phyloP scores from a whole-genome alignment of 1,140 invertebrate genomes.

The Sarcophaga bullata region DNA sequence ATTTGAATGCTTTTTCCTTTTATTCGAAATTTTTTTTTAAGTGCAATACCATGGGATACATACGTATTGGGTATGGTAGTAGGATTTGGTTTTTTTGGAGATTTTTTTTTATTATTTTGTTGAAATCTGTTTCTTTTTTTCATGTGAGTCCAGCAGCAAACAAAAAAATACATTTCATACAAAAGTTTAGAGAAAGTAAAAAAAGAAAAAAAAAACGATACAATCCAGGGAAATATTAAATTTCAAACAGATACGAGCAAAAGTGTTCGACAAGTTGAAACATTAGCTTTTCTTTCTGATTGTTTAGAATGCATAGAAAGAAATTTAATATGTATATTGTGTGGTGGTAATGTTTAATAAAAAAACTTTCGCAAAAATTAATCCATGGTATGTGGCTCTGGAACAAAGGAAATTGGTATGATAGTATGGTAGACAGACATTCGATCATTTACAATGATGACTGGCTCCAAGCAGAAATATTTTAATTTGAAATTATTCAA shows the following conservation, averaged over 20 bases:
- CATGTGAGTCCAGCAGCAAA: background rate
- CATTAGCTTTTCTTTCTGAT: background rate
- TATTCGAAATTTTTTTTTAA: background rate
- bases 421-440: too few species aligned
- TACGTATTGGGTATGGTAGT: background rate
- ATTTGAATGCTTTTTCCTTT: background rate
- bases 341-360: too few species aligned
- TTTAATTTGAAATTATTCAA: too few species aligned
- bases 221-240: background rate
- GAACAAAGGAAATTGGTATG: too few species aligned
- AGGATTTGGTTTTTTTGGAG: background rate
- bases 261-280: background rate
- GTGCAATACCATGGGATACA: background rate
- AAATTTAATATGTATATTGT: too few species aligned
- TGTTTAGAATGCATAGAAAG: too few species aligned
- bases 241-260: background rate
- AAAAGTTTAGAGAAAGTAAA: background rate
- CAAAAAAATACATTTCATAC: background rate
- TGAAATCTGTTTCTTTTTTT: background rate
- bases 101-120: too few species aligned
- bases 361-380: too few species aligned
- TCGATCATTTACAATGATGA: too few species aligned
- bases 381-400: too few species aligned
- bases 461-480: too few species aligned
- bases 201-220: too few species aligned